A percentile compares a stretch with the other conserved stretches of the same genome.
phyloP scores from a whole-genome alignment of 23 tunicate species.

The Clavelina lepadiformis region DNA sequence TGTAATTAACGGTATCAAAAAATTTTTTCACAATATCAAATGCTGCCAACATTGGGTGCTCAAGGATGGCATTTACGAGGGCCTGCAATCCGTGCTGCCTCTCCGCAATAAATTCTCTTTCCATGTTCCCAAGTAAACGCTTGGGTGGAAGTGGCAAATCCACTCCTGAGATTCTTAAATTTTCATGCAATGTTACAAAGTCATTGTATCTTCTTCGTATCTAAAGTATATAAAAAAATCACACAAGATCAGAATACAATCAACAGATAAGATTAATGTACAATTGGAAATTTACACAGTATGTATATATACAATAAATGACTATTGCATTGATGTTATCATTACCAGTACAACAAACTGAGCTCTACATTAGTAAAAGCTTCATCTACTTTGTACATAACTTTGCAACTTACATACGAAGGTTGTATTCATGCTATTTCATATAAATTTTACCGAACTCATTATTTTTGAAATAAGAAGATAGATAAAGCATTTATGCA shows the following conservation, averaged over 20 bases:
- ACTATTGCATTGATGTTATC: too few species aligned
- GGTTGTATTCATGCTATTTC: too few species aligned
- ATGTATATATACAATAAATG: too few species aligned
- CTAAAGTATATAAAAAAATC: slow-evolving; percentile 9
- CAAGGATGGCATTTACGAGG: slow-evolving; percentile 43
- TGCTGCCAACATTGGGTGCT: slow-evolving; percentile 75
- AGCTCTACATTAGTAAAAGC: too few species aligned
- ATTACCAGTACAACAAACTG: too few species aligned
- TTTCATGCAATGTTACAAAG: slow-evolving; percentile 73
- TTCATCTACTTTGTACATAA: too few species aligned
- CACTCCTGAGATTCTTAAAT: slow-evolving; percentile 61
- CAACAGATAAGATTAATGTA: too few species aligned
- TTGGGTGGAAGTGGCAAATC: slow-evolving; percentile 85
- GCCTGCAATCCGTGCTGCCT: slow-evolving; percentile 73
- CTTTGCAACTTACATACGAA: too few species aligned
- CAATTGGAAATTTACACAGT: too few species aligned
- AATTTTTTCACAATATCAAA: slow-evolving; percentile 76
- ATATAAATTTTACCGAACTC: too few species aligned
- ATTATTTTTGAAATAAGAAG: too few species aligned
- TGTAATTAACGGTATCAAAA: slow-evolving; percentile 64
- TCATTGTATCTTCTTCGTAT: slow-evolving; percentile 80
- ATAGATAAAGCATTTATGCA: too few species aligned
- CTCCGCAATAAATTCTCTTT: slow-evolving; percentile 88
- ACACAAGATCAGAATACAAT: neutral
- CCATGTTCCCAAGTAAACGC: slow-evolving; percentile 86